phyloP scores from a whole-genome alignment of 2,888 invertebrate species.

The Pyrocoelia pectoralis region DNA sequence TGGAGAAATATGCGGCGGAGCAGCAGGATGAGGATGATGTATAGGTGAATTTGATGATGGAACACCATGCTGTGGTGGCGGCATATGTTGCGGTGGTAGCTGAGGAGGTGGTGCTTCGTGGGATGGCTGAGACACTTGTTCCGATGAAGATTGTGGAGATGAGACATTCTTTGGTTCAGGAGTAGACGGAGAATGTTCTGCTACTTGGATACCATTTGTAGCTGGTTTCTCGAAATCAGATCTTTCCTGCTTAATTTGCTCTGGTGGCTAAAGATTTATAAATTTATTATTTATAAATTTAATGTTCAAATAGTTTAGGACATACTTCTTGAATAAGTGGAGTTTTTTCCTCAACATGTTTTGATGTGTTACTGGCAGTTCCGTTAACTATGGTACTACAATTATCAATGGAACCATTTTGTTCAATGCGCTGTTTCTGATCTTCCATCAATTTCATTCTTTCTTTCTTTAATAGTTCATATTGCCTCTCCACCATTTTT shows the following conservation, averaged over 20 bases:
- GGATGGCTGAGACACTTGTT: conserved; percentile 35
- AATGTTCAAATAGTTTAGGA: neutral
- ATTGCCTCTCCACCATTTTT: conserved; percentile 88
- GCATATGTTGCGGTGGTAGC: conserved; percentile 32
- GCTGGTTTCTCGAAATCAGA: conserved; percentile 25
- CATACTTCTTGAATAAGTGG: neutral
- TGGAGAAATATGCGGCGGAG: conserved; percentile 29
- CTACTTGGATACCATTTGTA: conserved; percentile 17
- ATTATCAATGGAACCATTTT: conserved; percentile 14
- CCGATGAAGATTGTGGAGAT: conserved; percentile 40
- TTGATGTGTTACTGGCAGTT: conserved; percentile 3
- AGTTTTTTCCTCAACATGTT: conserved; percentile 21
- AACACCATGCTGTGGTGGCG: conserved; percentile 36
- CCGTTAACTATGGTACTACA: conserved; percentile 7
- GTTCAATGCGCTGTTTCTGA: conserved; percentile 55
- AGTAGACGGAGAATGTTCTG: conserved; percentile 35
- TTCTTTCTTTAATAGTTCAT: conserved; percentile 77
- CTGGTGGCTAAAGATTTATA: conserved; percentile 33
- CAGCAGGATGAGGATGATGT: conserved; percentile 24
- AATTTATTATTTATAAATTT: neutral
- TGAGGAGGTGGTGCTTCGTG: conserved; percentile 40
- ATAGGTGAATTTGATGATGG: conserved; percentile 39
- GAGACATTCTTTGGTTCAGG: conserved; percentile 35
- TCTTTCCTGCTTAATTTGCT: conserved; percentile 37
- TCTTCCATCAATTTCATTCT: conserved; percentile 68